Conservation (phyloP, 2,113 vertebrate genomes). For the Ovis canadensis region DNA sequence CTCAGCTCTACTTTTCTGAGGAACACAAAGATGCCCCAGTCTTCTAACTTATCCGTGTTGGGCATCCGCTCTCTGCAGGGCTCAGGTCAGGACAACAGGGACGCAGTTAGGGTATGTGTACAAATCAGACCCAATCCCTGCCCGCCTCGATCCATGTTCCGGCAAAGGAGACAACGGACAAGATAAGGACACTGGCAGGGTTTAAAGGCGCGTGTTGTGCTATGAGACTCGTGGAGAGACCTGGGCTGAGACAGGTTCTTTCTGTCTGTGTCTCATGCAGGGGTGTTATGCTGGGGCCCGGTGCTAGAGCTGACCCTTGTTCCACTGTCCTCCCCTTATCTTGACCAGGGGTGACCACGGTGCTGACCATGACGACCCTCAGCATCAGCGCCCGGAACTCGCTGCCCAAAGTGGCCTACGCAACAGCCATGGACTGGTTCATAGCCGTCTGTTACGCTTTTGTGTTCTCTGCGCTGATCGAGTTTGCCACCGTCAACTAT, state of each 20-base stretch:
- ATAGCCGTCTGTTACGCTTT: constrained; percentile 98
- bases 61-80: background rate
- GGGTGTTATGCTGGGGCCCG: fast-evolving
- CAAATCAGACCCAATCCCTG: background rate
- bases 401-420: constrained; percentile 96
- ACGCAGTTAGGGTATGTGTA: background rate
- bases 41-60: fast-evolving
- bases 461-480: constrained; percentile 97
- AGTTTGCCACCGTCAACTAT: constrained; percentile 98
- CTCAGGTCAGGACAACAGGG: background rate
- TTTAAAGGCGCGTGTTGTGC: background rate
- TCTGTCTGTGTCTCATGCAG: fast-evolving
- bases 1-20: background rate
- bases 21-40: background rate
- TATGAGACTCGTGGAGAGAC: background rate
- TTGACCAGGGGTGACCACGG: constrained; percentile 92
- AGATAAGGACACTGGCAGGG: background rate
- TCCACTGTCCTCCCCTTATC: background rate
- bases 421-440: constrained; percentile 99
- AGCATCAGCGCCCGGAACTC: constrained; percentile 98
- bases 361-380: constrained; percentile 98
- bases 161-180: background rate
- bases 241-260: background rate
- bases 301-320: background rate
- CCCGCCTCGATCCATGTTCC: background rate